Percentiles rank a stretch among this genome's conserved stretches.
These are phyloP conservation scores for Eutrigla gurnardus DNA, from an alignment of 2,797 vertebrate genomes.

Conservation along the genomic window DNA sequence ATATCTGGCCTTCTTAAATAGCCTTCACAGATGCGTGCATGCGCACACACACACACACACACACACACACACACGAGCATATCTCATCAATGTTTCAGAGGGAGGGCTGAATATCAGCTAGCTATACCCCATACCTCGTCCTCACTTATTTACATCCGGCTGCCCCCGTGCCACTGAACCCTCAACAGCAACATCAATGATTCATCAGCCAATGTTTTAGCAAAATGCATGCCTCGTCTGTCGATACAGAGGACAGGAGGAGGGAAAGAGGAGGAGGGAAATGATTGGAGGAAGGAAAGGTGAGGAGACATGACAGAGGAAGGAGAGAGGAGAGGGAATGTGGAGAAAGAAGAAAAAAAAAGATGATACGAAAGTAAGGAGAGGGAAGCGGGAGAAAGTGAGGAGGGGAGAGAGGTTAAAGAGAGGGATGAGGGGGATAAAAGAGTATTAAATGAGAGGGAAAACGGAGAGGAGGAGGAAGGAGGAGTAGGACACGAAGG, in stretches of 20 bases:
- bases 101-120: constrained; percentile 90
- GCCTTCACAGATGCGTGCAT: constrained; percentile 72
- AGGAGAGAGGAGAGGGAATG: constrained; percentile 21
- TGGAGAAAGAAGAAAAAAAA: not conserved
- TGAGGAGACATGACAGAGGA: constrained; percentile 22
- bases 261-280: constrained; percentile 38
- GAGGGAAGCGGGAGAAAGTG: not conserved
- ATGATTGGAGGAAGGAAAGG: constrained; percentile 19
- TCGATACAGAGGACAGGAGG: constrained; percentile 60
- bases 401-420: not conserved
- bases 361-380: not conserved
- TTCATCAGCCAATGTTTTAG: constrained; percentile 83
- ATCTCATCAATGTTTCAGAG: constrained; percentile 94
- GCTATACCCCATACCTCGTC: constrained; percentile 82
- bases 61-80: constrained; percentile 35
- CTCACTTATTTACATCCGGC: constrained; percentile 97
- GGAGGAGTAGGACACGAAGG: no score
- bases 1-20: constrained; percentile 92
- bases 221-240: constrained; percentile 78
- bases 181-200: constrained; percentile 83
- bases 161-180: constrained; percentile 79
- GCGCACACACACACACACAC: constrained; percentile 43
- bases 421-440: not conserved
- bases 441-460: not conserved
- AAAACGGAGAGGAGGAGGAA: not conserved